Evolutionary conservation across 2,113 vertebrate genomes (phyloP), one percentile per base, ranked within the genome.

Genomic region (Thryonomys swinderianus): DNA sequence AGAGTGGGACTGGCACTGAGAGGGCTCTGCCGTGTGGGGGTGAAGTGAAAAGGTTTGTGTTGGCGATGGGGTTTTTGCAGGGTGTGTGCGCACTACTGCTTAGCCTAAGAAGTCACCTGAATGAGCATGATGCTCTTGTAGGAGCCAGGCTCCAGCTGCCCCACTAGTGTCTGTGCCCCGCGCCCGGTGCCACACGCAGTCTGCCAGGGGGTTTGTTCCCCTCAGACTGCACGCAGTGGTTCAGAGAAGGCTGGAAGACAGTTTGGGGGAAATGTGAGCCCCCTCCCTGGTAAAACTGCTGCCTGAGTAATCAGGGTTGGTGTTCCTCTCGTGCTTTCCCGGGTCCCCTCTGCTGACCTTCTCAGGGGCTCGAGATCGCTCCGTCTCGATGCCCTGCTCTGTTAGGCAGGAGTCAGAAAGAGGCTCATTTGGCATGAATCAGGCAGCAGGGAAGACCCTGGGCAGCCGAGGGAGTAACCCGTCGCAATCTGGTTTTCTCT

Each of bases 401-500:
- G 0, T 83, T 55, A 55, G 85, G 32, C 91, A 87, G 55, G 84
- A 55, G 42, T 51, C 20, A 25, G 8, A 74, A 62, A 66, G 12
- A 76, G 74, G 69, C 55, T 69, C 30, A 64, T 66, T 94, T 92
- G 82, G 37, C 81, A 64, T 88, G n/a, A 92, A 67, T 74, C 18
- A 82, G 85, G 59, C 92, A 82, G n/a, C 84, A 90, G 93, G 94
- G 88, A 53, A 82, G 88, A 96, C n/a, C 64, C 51, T 88, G 82
- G 71, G 51, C 74, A 71, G 71, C 80, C 17, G 1, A 81, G 86
- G 66, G 67, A 94, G 42, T 80, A 90, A 86, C 80, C 93, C 86
- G 64, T 95, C 90, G 53, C 67, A 94, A 51, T 92, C 45, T 86
- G 94, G 74, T 82, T 92, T 95, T 94, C 90, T 92, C 82, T 82